Evolutionary conservation across 2,888 invertebrate species (phyloP), one percentile per base, ranked within the genome.

Genomic region (Tigriopus californicus): DNA sequence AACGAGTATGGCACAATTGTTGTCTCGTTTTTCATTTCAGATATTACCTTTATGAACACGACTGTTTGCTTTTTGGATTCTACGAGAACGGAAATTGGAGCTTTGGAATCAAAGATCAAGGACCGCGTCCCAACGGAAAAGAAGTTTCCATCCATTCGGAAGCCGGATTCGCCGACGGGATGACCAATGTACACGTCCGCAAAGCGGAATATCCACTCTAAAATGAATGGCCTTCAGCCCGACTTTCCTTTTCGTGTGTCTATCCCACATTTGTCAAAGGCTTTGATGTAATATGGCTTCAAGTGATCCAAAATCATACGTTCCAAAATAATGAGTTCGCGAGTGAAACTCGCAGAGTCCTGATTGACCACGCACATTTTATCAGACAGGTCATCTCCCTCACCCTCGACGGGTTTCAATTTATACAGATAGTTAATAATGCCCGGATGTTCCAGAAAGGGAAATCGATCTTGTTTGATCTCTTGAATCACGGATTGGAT

Each of bases 241-340:
- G n/a, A n/a, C n/a, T n/a, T n/a, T 47, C 22, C 10, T 1, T 20
- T 47, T 20, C 22, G 47, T 11, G 22, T 47, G n/a, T n/a, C n/a
- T n/a, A n/a, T n/a, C n/a, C n/a, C n/a, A 47, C 18, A 18, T 13
- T 13, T 47, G 3, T 47, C 47, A n/a, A 54, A 54, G 8, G 54
- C 54, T 41, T 41, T 15, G n/a, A 40, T 41, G 41, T 54, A 54
- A 54, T 54, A 41, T 10, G 41, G 41, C 40, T 54, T 33, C 41
- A 54, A 41, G 15, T 54, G 54, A 54, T 54, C 18, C 1, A 24
- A n/a, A 10, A 54, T 41, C 54, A 54, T 54, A 41, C 24, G 15
- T 18, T 54, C 54, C n/a, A 54, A 54, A n/a, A 54, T 33, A 8
- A 40, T 15, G 18, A 54, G n/a, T 15, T 15, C 15, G 12, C 24